These are phyloP conservation scores for Netelia melanura DNA, from an alignment of 2,888 invertebrate genomes.

Conservation along the genomic window DNA sequence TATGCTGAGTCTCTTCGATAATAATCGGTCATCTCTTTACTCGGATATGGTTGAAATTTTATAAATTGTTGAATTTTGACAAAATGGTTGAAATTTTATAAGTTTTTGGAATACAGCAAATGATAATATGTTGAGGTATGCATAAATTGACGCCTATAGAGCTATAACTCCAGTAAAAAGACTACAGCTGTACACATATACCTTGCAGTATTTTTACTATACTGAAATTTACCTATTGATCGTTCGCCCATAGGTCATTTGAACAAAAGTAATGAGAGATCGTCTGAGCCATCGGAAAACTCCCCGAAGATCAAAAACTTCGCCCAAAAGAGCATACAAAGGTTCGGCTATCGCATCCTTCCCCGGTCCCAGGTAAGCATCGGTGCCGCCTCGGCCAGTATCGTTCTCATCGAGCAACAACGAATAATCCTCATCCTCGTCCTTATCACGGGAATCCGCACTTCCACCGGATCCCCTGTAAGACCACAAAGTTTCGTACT, in stretches of 20 bases:
- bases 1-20: not conserved
- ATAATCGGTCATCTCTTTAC: not conserved
- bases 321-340: conserved; percentile 93
- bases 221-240: conserved; percentile 89
- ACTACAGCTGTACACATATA: no score
- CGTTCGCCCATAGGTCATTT: conserved; percentile 96
- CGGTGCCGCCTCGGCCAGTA: conserved; percentile 82
- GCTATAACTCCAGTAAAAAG: no score
- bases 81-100: no score
- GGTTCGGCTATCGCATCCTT: conserved; percentile 96
- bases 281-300: conserved; percentile 95
- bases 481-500: not conserved
- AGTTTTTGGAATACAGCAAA: no score
- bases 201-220: no score
- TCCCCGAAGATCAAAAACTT: conserved; percentile 96
- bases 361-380: conserved; percentile 83
- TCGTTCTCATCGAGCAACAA: conserved; percentile 89
- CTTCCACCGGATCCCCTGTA: conserved; percentile 86
- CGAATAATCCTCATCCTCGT: conserved; percentile 93
- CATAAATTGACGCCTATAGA: no score
- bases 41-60: not conserved
- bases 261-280: conserved; percentile 95
- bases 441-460: conserved; percentile 89
- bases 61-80: no score
- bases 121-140: no score